phyloP scores from a whole-genome alignment of 2,888 invertebrate species.

The Scaptomyza caliginosa region DNA sequence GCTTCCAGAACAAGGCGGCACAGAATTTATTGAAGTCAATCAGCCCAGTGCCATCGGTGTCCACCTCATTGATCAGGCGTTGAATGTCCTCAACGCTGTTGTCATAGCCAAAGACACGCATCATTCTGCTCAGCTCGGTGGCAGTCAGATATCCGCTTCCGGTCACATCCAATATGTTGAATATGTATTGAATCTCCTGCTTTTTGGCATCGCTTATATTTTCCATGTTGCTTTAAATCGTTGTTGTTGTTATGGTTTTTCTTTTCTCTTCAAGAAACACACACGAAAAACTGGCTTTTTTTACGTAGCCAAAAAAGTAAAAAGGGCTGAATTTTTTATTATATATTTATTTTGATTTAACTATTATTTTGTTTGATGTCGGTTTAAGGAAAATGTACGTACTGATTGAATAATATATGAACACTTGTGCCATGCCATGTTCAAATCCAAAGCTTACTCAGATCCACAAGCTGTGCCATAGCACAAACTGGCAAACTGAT shows the following conservation, averaged over 20 bases:
- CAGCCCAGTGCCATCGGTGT: conserved; percentile 3
- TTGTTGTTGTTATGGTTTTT: neutral
- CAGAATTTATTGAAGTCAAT: conserved; percentile 24
- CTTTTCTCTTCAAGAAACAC: neutral
- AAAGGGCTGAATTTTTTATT: neutral
- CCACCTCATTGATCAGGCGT: conserved; percentile 28
- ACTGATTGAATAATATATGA: neutral
- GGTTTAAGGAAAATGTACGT: neutral
- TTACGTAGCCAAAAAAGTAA: neutral
- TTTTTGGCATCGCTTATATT: conserved; percentile 11
- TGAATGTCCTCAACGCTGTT: conserved; percentile 35
- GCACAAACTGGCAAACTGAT: too few relatives aligned
- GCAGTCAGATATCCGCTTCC: conserved; percentile 28
- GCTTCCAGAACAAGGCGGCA: conserved; percentile 28
- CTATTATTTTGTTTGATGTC: neutral
- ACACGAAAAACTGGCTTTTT: neutral
- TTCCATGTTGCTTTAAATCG: conserved; percentile 13
- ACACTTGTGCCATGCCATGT: neutral
- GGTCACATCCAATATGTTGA: conserved; percentile 31
- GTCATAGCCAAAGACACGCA: conserved; percentile 35
- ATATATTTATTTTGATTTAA: neutral
- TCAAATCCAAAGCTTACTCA: neutral
- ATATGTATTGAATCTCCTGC: conserved; percentile 19
- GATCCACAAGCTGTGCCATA: neutral
- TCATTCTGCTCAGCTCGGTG: conserved; percentile 19